These are phyloP conservation scores for Sesamia nonagrioides DNA, from an alignment of 1,140 invertebrate species.

Conservation along the genomic window DNA sequence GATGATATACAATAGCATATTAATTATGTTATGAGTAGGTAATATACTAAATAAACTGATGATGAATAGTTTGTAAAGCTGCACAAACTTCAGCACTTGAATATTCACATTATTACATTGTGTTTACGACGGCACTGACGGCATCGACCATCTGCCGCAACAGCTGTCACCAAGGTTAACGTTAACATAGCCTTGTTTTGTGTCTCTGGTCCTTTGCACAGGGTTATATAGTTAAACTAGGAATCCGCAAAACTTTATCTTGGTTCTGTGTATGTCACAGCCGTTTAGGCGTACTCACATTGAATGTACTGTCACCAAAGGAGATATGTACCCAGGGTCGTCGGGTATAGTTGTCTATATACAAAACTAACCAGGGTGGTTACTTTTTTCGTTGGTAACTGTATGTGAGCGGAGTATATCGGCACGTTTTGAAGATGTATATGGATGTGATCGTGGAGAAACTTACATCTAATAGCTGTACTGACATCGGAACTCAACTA, in stretches of 20 bases:
- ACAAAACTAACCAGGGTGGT: too few relatives aligned
- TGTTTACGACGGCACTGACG: slow-evolving; percentile 45
- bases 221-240: not conserved
- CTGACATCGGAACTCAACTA: not conserved
- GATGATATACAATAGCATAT: not conserved
- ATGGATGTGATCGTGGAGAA: too few relatives aligned
- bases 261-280: not conserved
- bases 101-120: slow-evolving; percentile 12
- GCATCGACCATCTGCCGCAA: slow-evolving; percentile 48
- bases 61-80: slow-evolving; percentile 34
- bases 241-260: too few relatives aligned
- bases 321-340: too few relatives aligned
- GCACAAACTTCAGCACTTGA: slow-evolving; percentile 34
- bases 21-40: slow-evolving; percentile 15
- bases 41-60: not conserved
- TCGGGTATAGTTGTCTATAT: too few relatives aligned
- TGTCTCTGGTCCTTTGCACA: slow-evolving; percentile 14
- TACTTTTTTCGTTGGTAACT: too few relatives aligned
- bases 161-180: slow-evolving; percentile 54
- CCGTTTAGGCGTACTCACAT: not conserved
- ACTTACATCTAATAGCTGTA: not conserved
- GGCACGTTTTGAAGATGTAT: too few relatives aligned
- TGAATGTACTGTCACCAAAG: not conserved
- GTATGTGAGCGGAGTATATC: not conserved
- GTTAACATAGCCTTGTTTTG: slow-evolving; percentile 39